Conservation (phyloP, 2,888 invertebrate species). For the Stenoptilia bipunctidactyla region DNA sequence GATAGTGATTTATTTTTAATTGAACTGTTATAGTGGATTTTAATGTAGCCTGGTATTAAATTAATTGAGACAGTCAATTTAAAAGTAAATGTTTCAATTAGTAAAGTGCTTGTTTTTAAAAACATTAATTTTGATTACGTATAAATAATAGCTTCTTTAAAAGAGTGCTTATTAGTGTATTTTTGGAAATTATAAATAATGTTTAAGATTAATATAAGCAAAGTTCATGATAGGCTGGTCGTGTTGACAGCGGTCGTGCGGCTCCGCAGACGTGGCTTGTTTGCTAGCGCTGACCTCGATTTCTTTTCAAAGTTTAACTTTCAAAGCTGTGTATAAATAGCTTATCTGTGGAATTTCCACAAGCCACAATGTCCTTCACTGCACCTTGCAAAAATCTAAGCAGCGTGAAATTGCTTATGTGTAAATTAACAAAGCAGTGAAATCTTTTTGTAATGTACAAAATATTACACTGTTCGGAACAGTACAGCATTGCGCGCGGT, state of each 20-base stretch:
- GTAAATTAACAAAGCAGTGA: neutral
- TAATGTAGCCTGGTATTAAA: no score
- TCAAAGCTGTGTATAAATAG: conserved; percentile 47
- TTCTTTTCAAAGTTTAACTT: conserved; percentile 60
- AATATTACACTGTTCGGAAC: conserved; percentile 24
- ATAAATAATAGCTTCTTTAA: no score
- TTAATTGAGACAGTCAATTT: no score
- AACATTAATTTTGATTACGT: no score
- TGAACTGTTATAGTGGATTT: no score
- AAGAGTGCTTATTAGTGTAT: no score
- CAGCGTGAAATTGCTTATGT: neutral
- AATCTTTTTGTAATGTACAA: neutral
- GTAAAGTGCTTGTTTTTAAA: no score
- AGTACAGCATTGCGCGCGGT: conserved; percentile 16
- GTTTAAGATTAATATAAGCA: no score
- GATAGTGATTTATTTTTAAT: no score
- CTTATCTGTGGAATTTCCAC: neutral
- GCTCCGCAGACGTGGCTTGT: conserved; percentile 44
- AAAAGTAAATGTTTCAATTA: no score
- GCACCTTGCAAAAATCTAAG: conserved; percentile 5
- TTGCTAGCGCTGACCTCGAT: conserved; percentile 58
- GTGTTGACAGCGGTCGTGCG: neutral
- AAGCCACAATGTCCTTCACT: neutral
- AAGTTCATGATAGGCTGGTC: no score
- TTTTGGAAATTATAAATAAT: no score